phyloP scores from a whole-genome alignment of 2,888 invertebrate species.

The Octodonta nipae region DNA sequence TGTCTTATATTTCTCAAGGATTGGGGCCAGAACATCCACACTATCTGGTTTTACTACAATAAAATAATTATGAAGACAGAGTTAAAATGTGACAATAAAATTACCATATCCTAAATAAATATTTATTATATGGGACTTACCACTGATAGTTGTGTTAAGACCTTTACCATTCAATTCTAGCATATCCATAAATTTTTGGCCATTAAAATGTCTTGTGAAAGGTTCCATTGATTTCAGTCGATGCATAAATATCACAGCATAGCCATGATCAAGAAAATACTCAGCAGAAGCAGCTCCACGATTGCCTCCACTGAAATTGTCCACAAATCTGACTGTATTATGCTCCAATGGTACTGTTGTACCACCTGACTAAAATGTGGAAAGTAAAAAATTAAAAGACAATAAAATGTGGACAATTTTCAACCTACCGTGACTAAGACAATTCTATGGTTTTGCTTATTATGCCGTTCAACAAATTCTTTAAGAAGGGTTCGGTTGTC shows the following conservation, averaged over 20 bases:
- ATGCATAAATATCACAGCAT: constrained; percentile 89
- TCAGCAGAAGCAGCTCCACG: constrained; percentile 91
- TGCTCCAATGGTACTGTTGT: constrained; percentile 94
- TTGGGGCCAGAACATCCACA: constrained; percentile 55
- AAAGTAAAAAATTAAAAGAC: constrained; percentile 1
- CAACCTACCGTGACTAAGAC: constrained; percentile 64
- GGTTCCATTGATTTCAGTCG: constrained; percentile 82
- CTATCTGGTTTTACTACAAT: constrained; percentile 55
- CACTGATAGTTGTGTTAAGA: constrained; percentile 52
- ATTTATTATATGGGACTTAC: constrained; percentile 29
- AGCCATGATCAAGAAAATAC: constrained; percentile 77
- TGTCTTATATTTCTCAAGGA: constrained; percentile 65
- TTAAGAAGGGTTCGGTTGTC: constrained; percentile 56
- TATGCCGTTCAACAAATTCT: constrained; percentile 61
- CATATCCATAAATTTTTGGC: constrained; percentile 68
- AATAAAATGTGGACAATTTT: background rate
- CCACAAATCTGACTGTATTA: constrained; percentile 93
- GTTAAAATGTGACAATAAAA: constrained; percentile 4
- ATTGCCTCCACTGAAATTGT: constrained; percentile 96
- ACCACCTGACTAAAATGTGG: constrained; percentile 69
- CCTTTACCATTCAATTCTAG: constrained; percentile 51
- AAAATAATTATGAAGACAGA: constrained; percentile 10
- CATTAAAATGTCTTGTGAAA: constrained; percentile 74
- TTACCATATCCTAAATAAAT: background rate
- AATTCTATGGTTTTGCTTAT: constrained; percentile 53